These are phyloP conservation scores for Typhlichthys subterraneus DNA, from an alignment of 2,797 vertebrate species.

Conservation along the genomic window DNA sequence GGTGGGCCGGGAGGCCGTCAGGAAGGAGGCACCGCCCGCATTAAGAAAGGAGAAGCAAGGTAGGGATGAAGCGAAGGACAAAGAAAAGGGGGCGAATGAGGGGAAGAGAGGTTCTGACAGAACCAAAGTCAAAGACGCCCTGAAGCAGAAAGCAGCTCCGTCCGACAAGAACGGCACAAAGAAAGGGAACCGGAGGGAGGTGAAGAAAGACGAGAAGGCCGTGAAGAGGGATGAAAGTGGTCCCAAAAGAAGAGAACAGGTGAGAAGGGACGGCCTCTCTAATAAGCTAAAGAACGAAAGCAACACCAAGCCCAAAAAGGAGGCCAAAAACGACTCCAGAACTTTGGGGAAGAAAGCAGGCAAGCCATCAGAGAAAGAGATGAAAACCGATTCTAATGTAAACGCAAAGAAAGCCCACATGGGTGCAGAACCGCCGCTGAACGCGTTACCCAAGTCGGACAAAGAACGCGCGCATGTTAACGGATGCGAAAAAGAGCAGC, in stretches of 20 bases:
- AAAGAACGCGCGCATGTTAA: constrained; percentile 48
- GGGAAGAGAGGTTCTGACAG: constrained; percentile 58
- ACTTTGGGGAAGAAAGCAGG: constrained; percentile 56
- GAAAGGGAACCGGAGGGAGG: constrained; percentile 64
- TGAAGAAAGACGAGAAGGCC: constrained; percentile 73
- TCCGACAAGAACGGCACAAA: constrained; percentile 64
- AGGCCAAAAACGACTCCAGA: constrained; percentile 78
- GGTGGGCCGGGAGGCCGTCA: constrained; percentile 85
- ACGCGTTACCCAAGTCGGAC: constrained; percentile 42
- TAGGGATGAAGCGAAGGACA: constrained; percentile 65
- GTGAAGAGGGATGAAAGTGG: constrained; percentile 64
- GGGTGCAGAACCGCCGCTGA: constrained; percentile 54
- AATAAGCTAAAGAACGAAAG: constrained; percentile 78
- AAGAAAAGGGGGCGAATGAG: constrained; percentile 64
- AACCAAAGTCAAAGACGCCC: constrained; percentile 56
- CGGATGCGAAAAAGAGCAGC: constrained; percentile 39
- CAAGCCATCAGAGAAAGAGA: constrained; percentile 59
- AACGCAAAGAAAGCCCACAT: constrained; percentile 54
- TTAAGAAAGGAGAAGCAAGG: constrained; percentile 57
- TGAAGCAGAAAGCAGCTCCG: constrained; percentile 49
- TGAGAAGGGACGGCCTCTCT: constrained; percentile 58
- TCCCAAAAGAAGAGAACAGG: constrained; percentile 50
- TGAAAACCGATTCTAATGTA: constrained; percentile 23
- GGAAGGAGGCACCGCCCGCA: constrained; percentile 61
- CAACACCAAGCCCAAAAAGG: constrained; percentile 70